Evolutionary conservation across 1,140 invertebrate species (phyloP), one percentile per base, ranked within the genome.

Genomic region (Charaxes varanes): DNA sequence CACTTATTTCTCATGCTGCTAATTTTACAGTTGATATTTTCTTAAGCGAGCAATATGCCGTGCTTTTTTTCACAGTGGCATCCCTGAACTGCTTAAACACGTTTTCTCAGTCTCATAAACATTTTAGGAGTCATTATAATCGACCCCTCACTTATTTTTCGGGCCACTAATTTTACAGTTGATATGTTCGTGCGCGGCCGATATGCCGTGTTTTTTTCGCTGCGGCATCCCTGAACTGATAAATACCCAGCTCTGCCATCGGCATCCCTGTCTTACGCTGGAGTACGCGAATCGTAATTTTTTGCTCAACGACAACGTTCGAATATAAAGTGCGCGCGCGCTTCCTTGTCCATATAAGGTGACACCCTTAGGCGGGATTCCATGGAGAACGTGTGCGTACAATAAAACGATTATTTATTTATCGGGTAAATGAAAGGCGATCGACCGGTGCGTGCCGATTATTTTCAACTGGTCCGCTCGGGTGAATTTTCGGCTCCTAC

Each of bases 291-390:
- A 50, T 53, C 61, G 61, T 64, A 64, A 54, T 61, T 64, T 64
- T 64, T 65, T 61, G 58, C 45, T 31, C 43, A 35, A 17, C 35
- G 54, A 61, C 59, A 54, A 55, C 51, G 31, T 47, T 32, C 52
- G 67, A 64, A 67, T 62, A 56, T 61, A 62, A 61, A 66, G 50
- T 36, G 42, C 33, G 34, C 53, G 56, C 53, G 57, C 49, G 53
- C 60, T 64, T 68, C 70, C 74, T 65, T 48, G 28, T 42, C 74
- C 74, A 32, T 79, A 63, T 76, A 76, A 34, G 74, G 74, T 15
- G 19, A 53, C 60, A 54, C 65, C 66, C 69, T 68, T 66, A 70
- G 58, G 62, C 69, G 53, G 60, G 73, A 78, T 78, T 71, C 73
- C 71, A 41, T 46, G 24, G 40, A 35, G 56, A 63, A 65, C 70